Base-by-base conservation (phyloP, 2,113 vertebrate species). In the Columba janthina region DNA sequence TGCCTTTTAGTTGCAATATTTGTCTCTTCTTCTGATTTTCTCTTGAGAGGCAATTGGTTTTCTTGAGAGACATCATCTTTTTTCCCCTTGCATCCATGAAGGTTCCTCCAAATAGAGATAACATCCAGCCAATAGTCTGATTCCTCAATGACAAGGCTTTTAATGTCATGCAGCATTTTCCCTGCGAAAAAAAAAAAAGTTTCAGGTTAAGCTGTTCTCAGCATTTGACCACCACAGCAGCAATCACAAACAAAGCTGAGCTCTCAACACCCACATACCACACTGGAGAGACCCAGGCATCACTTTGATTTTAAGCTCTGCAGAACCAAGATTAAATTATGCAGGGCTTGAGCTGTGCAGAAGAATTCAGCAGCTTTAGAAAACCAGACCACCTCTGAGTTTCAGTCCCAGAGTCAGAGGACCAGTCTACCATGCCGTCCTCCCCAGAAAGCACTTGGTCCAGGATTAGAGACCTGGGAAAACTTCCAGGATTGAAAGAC, bases 41-140 rank as follows among this genome's bases (percentile, higher is more conserved):
- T 98, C 94, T 98, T 98, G 8, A 61, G 78, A 80, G 72, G 12
- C 34, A 46, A 89, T 20, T 2, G 2, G 15, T 62, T 78, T 72
- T 62, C 81, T 44, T 46, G 60, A 88, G 48, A 66, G 34, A 56
- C 15, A 34, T 71, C 7, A 66, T 57, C 72, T 73, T 67, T 67
- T 72, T 93, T 40, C 48, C 54, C 11, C 78, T 96, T 14, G 1
- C 22, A 11, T 40, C 88, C 83, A 50, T 67, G 54, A 91, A 98
- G 92, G 36, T 73, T 96, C 91, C 86, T 96, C 98, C 98, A 98
- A 53, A 83, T 3, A 54, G 94, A 95, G 56, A 98, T 34, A 72
- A 89, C 42, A 71, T 96, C 90, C 80, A 96, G 51, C 98, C 98
- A 98, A 19, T 79, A 76, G 31, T 90, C 70, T 0, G 94, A 94